Base-by-base conservation (phyloP, 2,797 vertebrate species). In the Tamandua tetradactyla region DNA sequence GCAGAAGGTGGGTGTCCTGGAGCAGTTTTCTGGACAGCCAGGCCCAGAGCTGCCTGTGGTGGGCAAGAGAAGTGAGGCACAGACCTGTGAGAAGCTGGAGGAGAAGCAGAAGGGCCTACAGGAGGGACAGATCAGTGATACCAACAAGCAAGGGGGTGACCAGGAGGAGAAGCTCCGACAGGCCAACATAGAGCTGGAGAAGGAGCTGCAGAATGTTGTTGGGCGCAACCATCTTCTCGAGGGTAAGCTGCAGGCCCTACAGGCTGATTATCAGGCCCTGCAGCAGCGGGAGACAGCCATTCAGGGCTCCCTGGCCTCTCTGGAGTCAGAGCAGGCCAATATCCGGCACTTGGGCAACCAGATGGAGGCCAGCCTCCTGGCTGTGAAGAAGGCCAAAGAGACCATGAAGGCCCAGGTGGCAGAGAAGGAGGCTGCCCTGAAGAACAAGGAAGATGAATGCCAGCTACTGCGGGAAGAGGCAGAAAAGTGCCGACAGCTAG, bases 271-370 rank as follows among this genome's bases (percentile, higher is more conserved):
- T 92, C 98, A 98, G 96, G 98, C 98, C 17, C 97, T 99, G 75
- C 98, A 98, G 95, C 98, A 98, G 95, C 99, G 98, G 97, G 98
- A 99, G 97, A 98, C 98, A 5, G 96, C 98, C 2, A 98, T 98
- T 87, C 99, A 97, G 96, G 97, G 97, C 69, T 98, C 98, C 62
- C 98, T 98, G 1, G 92, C 94, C 55, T 97, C 98, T 25, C 98
- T 99, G 97, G 98, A 99, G 96, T 97, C 97, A 0, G 98, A 99
- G 96, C 97, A 99, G 83, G 98, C 98, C 91, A 98, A 95, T 91
- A 98, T 98, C 97, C 98, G 98, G 25, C 98, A 98, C 40, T 97
- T 99, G 74, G 98, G 98, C 0, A 97, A 98, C 37, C 98, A 99
- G 83, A 93, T 99, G 93, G 99, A 99, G 95, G 98, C 98, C 55